Evolutionary conservation across 2,797 vertebrate species (phyloP).

Genomic region (Phylloscopus collybita): DNA sequence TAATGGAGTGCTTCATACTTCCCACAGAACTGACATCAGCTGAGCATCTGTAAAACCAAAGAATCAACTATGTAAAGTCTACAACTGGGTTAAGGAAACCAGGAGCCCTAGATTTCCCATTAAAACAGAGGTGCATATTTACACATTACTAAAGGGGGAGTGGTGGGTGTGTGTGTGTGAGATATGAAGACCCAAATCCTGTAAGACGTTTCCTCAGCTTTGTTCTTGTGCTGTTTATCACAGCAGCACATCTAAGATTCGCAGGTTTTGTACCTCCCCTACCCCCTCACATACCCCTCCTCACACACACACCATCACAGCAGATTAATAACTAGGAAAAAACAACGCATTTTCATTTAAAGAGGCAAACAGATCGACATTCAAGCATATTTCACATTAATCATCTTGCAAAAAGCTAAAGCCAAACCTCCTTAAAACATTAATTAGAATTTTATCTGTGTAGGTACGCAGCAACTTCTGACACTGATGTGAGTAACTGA

Average conservation of each 20-base stretch:
- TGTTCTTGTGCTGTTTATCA: neutral
- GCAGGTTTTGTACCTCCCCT: neutral
- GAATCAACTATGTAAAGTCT: neutral
- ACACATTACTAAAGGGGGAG: neutral
- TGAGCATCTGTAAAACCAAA: neutral
- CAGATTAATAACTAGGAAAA: constrained; percentile 3
- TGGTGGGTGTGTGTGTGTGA: neutral
- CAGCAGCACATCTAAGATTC: neutral
- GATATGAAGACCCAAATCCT: neutral
- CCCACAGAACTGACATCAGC: constrained; percentile 11
- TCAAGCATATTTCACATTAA: neutral
- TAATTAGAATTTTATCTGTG: constrained; percentile 43
- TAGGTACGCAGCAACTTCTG: constrained; percentile 25
- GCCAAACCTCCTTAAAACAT: neutral
- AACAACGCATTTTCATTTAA: neutral
- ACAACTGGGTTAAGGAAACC: neutral
- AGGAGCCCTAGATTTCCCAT: neutral
- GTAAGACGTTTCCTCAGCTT: constrained; percentile 13
- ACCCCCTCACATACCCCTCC: neutral
- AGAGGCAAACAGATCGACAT: constrained; percentile 12
- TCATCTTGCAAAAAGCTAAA: constrained; percentile 13
- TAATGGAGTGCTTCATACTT: constrained; percentile 12
- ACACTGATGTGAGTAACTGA: constrained; percentile 39
- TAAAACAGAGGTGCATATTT: neutral
- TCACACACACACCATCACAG: neutral